Evolutionary conservation across 2,888 invertebrate genomes (phyloP).

Genomic region (Callyntrura sp.): DNA sequence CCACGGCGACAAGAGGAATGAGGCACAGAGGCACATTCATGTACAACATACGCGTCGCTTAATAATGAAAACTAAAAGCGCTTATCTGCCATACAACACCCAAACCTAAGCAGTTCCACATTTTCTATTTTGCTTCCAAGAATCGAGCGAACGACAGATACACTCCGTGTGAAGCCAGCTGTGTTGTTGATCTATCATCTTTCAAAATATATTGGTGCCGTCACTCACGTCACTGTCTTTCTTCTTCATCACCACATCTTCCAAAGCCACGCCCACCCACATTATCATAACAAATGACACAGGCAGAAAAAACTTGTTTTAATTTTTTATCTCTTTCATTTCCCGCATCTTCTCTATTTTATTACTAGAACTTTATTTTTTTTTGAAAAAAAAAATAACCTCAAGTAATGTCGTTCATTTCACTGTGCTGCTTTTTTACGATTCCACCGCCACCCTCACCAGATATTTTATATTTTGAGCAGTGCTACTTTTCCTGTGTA

Average conservation of each 20-base stretch:
- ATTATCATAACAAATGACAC: background rate
- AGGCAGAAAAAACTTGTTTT: background rate
- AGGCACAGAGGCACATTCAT: too few species aligned
- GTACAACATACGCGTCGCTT: too few species aligned
- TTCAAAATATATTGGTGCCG: slow-evolving; percentile 32
- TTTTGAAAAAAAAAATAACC: slow-evolving; percentile 17
- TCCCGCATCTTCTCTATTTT: background rate
- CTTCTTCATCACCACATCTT: background rate
- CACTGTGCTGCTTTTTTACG: slow-evolving; percentile 18
- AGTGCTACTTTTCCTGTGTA: background rate
- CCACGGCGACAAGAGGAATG: too few species aligned
- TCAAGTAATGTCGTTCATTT: slow-evolving; percentile 12
- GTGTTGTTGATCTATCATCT: slow-evolving; percentile 28
- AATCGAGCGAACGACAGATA: background rate
- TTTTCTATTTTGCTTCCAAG: background rate
- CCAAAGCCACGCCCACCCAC: background rate
- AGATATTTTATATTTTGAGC: background rate
- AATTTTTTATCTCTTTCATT: background rate
- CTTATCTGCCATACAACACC: too few species aligned
- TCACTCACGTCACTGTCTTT: background rate
- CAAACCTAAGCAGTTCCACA: background rate
- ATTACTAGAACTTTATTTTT: too few species aligned
- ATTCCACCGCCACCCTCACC: background rate
- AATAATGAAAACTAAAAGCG: too few species aligned
- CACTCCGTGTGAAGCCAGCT: background rate